These are phyloP conservation scores for Ardeotis arabs DNA, from an alignment of 2,113 vertebrate genomes.

Conservation along the genomic window DNA sequence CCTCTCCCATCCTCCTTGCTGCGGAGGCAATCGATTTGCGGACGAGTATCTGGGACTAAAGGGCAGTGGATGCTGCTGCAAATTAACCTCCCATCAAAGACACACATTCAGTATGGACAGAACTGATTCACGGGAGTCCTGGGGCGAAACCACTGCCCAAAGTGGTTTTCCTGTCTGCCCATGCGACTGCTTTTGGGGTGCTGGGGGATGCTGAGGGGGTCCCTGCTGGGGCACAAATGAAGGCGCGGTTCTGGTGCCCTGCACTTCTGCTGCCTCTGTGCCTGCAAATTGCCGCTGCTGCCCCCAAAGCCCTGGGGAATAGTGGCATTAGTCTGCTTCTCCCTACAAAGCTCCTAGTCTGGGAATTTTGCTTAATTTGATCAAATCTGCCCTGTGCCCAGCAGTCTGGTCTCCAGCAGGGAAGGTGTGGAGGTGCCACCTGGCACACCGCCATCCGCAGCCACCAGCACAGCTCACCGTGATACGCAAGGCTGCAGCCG, in stretches of 20 bases:
- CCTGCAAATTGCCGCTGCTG: fast-evolving
- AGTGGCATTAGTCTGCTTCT: background rate
- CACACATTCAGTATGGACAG: fast-evolving
- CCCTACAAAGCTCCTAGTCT: fast-evolving
- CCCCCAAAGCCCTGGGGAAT: background rate
- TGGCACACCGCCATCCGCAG: fast-evolving
- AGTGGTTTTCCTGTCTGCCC: background rate
- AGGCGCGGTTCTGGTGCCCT: background rate
- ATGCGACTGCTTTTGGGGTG: fast-evolving
- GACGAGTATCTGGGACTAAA: background rate
- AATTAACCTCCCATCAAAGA: background rate
- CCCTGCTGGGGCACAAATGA: fast-evolving
- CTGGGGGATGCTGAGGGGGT: background rate
- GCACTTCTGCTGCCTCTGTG: background rate
- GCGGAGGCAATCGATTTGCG: background rate
- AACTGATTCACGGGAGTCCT: background rate
- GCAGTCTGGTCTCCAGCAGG: background rate
- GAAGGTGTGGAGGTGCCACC: background rate
- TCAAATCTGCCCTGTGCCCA: fast-evolving
- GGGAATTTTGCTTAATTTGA: background rate
- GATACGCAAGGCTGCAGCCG: fast-evolving
- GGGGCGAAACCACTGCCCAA: background rate
- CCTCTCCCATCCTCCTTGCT: background rate
- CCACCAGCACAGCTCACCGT: fast-evolving
- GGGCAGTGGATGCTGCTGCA: background rate